Evolutionary conservation across 2,797 vertebrate species (phyloP).

Genomic region (Prunella strophiata): DNA sequence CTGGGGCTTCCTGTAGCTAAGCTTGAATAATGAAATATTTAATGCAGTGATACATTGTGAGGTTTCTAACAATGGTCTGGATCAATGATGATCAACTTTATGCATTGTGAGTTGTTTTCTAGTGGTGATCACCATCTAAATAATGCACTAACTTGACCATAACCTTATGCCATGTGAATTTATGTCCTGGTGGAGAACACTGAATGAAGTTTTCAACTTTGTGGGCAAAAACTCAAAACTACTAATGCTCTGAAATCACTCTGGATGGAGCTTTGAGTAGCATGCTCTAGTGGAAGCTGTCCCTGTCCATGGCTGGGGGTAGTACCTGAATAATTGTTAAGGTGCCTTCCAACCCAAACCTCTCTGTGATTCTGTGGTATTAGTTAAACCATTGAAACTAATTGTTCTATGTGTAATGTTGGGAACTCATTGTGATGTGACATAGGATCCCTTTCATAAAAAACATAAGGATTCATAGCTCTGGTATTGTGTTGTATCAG

Average conservation of each 20-base stretch:
- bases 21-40: constrained; percentile 17
- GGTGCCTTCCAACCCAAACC: neutral
- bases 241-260: rapidly evolving
- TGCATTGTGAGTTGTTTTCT: neutral
- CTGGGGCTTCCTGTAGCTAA: neutral
- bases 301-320: neutral
- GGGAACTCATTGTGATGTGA: neutral
- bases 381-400: neutral
- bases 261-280: neutral
- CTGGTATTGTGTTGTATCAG: neutral
- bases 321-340: too few relatives aligned
- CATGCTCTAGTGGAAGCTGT: rapidly evolving
- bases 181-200: neutral
- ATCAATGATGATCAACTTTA: neutral
- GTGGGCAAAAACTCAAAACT: neutral
- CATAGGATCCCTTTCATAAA: neutral
- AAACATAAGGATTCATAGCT: neutral
- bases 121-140: neutral
- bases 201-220: neutral
- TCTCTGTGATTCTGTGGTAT: neutral
- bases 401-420: rapidly evolving
- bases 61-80: neutral
- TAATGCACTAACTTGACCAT: neutral
- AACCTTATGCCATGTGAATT: neutral
- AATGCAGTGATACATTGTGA: neutral